Conservation (phyloP, 2,888 invertebrate genomes). For the Macrosiphum euphorbiae region DNA sequence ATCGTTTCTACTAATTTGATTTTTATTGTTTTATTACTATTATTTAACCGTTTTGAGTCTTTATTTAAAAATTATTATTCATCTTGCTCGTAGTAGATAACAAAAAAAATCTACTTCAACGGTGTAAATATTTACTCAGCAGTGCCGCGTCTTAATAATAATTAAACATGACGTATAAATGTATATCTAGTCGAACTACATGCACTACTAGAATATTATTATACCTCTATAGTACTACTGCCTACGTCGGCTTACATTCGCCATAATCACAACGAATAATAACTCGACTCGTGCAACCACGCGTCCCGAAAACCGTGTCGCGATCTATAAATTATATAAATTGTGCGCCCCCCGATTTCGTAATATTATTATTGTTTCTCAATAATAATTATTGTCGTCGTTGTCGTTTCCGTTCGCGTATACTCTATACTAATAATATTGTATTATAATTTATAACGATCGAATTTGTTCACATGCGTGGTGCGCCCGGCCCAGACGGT, state of each 20-base stretch:
- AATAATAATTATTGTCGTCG: neutral
- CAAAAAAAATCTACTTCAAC: neutral
- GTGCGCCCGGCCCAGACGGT: neutral
- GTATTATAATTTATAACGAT: neutral
- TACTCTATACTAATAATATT: neutral
- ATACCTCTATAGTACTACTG: neutral
- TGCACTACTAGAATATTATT: neutral
- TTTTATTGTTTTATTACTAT: constrained; percentile 7
- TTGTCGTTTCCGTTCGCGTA: neutral
- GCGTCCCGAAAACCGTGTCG: neutral
- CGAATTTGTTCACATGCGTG: neutral
- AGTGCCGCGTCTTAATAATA: neutral
- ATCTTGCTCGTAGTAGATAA: neutral
- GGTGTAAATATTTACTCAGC: neutral
- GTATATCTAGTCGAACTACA: neutral
- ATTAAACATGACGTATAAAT: neutral
- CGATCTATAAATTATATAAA: neutral
- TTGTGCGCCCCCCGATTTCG: neutral
- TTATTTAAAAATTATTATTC: neutral
- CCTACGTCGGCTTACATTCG: neutral
- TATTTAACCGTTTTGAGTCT: neutral
- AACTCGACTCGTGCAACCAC: neutral
- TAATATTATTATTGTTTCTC: constrained; percentile 1
- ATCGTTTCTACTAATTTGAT: neutral
- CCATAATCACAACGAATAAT: neutral